Evolutionary conservation across 2,888 invertebrate species (phyloP).

Genomic region (Incurvaria masculella): DNA sequence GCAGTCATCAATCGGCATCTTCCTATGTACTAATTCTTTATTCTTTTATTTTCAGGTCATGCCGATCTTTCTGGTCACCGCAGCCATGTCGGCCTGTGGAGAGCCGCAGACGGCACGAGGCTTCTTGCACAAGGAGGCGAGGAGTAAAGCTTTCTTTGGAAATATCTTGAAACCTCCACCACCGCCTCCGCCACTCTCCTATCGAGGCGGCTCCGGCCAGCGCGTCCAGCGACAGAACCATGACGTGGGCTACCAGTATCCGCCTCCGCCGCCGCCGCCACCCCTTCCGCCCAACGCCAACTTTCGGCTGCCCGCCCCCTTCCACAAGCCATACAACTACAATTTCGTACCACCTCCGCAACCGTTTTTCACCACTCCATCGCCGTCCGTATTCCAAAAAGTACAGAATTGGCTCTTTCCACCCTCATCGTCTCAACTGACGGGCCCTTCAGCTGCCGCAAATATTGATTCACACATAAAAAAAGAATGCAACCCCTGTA

Average conservation of each 20-base stretch:
- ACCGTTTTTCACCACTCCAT: constrained; percentile 38
- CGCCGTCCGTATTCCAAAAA: constrained; percentile 56
- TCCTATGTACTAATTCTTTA: constrained; percentile 2
- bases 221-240: constrained; percentile 31
- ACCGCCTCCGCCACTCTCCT: constrained; percentile 40
- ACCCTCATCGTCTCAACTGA: constrained; percentile 31
- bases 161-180: constrained; percentile 45
- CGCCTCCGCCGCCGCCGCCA: constrained; percentile 23
- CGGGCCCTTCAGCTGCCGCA: constrained; percentile 3
- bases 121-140: constrained; percentile 24
- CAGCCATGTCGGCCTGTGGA: constrained; percentile 28
- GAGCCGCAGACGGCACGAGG: constrained; percentile 29
- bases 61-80: constrained; percentile 29
- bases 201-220: constrained; percentile 32
- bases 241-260: constrained; percentile 35
- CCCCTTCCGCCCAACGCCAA: constrained; percentile 23
- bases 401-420: constrained; percentile 62
- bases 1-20: no score
- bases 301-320: constrained; percentile 45
- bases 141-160: constrained; percentile 34
- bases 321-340: constrained; percentile 47
- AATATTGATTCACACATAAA: constrained; percentile 34
- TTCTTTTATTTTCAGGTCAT: constrained; percentile 34
- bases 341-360: constrained; percentile 47
- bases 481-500: constrained; percentile 72